A percentile compares a stretch with the other conserved stretches of the same genome.
Evolutionary conservation across 2,888 invertebrate species (phyloP).

Genomic region (Schrankia costaestrigalis): DNA sequence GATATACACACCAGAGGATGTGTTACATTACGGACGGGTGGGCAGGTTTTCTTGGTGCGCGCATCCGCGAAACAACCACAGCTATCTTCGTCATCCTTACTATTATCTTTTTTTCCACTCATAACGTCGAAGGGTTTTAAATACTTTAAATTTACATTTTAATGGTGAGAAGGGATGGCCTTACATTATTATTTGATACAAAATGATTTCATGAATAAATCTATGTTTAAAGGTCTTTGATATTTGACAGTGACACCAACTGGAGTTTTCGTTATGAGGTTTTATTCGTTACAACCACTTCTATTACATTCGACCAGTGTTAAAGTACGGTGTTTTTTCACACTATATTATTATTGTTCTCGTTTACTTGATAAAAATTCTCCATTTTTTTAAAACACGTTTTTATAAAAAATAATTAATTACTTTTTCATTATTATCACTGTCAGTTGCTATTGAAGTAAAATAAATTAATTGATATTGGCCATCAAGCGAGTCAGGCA

Average conservation of each 20-base stretch:
- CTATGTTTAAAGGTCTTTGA: constrained; percentile 13
- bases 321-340: background rate
- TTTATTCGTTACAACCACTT: too few species aligned
- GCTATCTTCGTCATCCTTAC: constrained; percentile 31
- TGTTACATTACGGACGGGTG: constrained; percentile 53
- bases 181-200: constrained; percentile 28
- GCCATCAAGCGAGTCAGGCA: too few species aligned
- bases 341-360: too few species aligned
- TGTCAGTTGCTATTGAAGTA: too few species aligned
- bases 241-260: constrained; percentile 16
- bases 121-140: constrained; percentile 36
- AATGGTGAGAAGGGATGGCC: constrained; percentile 26
- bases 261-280: background rate
- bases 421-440: too few species aligned
- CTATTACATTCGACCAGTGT: constrained; percentile 7
- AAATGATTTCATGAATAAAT: constrained; percentile 16
- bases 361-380: too few species aligned
- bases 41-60: constrained; percentile 39
- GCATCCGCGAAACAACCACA: constrained; percentile 44
- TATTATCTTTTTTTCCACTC: constrained; percentile 39
- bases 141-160: constrained; percentile 32
- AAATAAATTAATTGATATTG: background rate
- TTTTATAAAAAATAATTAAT: too few species aligned
- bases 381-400: too few species aligned
- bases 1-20: constrained; percentile 59